Evolutionary conservation across 2,113 vertebrate species (phyloP), one percentile per base, ranked within the genome.

Genomic region (Tetraodon nigroviridis): DNA sequence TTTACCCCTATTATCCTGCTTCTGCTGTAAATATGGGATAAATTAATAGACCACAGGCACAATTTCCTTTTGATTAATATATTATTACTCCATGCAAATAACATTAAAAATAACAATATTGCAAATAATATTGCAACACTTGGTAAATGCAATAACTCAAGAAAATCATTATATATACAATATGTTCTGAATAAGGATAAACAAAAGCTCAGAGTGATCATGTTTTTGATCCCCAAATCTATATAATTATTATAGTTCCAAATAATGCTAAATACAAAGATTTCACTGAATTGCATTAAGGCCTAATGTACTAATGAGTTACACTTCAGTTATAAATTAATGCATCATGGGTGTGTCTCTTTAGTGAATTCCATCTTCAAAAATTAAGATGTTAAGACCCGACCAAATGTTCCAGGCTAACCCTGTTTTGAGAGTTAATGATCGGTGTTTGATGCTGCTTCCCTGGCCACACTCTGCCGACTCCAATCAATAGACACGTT

Each of bases 401-500:
- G 76, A 70, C 70, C 53, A 66, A 80, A 62, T 81, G 77, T 82
- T 80, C 82, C 79, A 72, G 64, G 66, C 75, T 80, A 69, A 83
- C 65, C 71, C 64, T 51, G 67, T 74, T 76, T 79, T 17, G 24
- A 60, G 61, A 83, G 79, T 80, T 85, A 84, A 83, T 64, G 69
- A 88, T 80, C 58, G 71, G 69, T 80, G 75, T 80, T 81, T 82
- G 75, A 79, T 81, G 68, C 75, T 63, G 63, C 71, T 58, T 70
- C 55, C 12, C 41, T 19, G 55, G 18, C 69, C 61, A 66, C 16
- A 76, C 73, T 78, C 72, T 32, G 74, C 71, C 69, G 80, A 78
- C 80, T 85, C 76, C 59, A 80, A 82, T 90, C 88, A 80, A 88
- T 89, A 85, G 61, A 53, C 78, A 81, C 82, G 86, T 86, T 90